Evolutionary conservation across 2,113 vertebrate species (phyloP), one percentile per base, ranked within the genome.

Genomic region (Oreochromis spilurus): DNA sequence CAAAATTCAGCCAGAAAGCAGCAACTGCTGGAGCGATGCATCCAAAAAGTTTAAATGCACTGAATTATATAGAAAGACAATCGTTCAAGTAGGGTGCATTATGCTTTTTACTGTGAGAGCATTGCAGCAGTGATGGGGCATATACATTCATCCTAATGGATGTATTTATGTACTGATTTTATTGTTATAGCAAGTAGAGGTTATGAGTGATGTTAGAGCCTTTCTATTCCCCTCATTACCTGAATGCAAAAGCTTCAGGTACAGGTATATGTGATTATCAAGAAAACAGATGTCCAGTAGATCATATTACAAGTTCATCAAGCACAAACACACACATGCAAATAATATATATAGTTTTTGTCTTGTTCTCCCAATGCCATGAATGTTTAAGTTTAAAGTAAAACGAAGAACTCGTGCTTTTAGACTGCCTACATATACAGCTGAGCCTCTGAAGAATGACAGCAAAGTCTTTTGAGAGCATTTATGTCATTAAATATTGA

Each of bases 401-500:
- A 83, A 87, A 79, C 65, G 24, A 75, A 84, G 53, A 67, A 21
- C 54, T 82, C 19, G 2, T 26, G 58, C 62, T 84, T 53, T 34
- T 13, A 17, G 60, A 79, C 50, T 67, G 53, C 34, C 58, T 89
- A 72, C 79, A 87, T 50, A 67, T 82, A 24, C 85, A 40, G 17
- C 85, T 75, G 7, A 87, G 81, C 58, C 88, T 85, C 86, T 17
- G 26, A 84, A 86, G 89, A 87, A 50, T 78, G 70, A 78, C 78
- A 31, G 57, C 40, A 34, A 55, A 57, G 80, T 90, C 88, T 85
- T 87, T 77, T 40, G 72, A 87, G 90, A 91, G 82, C 82, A 5
- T 92, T 92, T 91, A 86, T 84, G 60, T 91, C 84, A 89, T 91
- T 86, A 90, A 90, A 91, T 90, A 93, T 91, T 92, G 81, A 91